Evolutionary conservation across 2,888 invertebrate species (phyloP).

Genomic region (Athalia rosae): DNA sequence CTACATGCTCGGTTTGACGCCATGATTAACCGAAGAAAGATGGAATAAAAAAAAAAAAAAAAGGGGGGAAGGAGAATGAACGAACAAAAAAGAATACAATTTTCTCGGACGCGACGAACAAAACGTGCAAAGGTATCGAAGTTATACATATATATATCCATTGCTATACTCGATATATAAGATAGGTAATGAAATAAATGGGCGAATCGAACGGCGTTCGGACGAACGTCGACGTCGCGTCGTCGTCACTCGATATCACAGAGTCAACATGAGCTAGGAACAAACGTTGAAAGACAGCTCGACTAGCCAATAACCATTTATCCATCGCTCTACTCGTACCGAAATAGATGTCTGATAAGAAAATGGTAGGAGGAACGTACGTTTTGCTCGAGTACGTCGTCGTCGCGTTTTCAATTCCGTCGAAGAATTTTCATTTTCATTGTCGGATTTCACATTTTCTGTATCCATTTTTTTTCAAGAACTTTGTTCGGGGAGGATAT

Average conservation of each 20-base stretch:
- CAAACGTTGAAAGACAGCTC: conserved; percentile 38
- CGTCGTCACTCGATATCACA: conserved; percentile 36
- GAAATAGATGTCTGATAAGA: conserved; percentile 43
- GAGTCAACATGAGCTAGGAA: conserved; percentile 29
- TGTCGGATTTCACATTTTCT: too few relatives aligned
- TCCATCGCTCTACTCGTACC: not conserved
- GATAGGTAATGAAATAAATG: conserved; percentile 46
- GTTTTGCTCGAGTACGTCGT: not conserved
- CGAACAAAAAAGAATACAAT: too few relatives aligned
- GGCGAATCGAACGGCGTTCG: not conserved
- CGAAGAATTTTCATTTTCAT: too few relatives aligned
- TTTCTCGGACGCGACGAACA: too few relatives aligned
- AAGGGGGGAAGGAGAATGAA: too few relatives aligned
- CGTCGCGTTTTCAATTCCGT: not conserved
- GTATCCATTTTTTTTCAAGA: too few relatives aligned
- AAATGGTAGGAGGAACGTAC: conserved; percentile 5
- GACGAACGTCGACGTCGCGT: too few relatives aligned
- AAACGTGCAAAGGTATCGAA: too few relatives aligned
- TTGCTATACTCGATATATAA: not conserved
- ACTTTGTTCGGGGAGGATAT: too few relatives aligned
- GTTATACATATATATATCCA: too few relatives aligned
- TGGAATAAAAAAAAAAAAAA: too few relatives aligned
- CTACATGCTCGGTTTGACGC: conserved; percentile 17
- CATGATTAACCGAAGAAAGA: not conserved
- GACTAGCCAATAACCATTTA: conserved; percentile 46